Evolutionary conservation across 2,113 vertebrate genomes (phyloP), one percentile per base, ranked within the genome.

Genomic region (Chaenocephalus aceratus): DNA sequence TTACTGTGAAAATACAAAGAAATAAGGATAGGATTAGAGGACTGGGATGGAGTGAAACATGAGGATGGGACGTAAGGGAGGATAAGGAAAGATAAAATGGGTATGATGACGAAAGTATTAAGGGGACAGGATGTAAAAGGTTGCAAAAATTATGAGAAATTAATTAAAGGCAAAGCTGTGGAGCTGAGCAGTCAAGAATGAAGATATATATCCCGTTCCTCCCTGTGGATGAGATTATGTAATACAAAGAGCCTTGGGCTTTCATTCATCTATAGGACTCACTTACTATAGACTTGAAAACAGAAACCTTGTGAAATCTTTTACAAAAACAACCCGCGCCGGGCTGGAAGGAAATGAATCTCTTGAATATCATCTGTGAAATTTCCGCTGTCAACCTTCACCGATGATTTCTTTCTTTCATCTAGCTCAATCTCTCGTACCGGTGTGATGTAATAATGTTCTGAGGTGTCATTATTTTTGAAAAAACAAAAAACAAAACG

Each of bases 91-190:
- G 36, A 75, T 59, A 56, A 73, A 46, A 79, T 41, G 14, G 30
- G 21, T 44, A 67, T 26, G 16, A 72, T 7, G 58, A 66, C 10
- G 59, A 41, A 51, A 58, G 70, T 26, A 26, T 26, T 76, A 46
- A 6, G 23, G 3, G 23, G 62, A 16, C 60, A 67, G 62, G 61
- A 76, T 69, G 70, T 48, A 7, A 69, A 60, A 72, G 36, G 70
- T 41, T 72, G 71, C 56, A 77, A n/a, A 82, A 86, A 70, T 2
- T 6, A 54, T 57, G 60, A 67, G 72, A 59, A 56, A 80, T 67
- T 58, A 86, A 88, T 87, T 83, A 84, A 82, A 67, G 34, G 74
- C 71, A 45, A 69, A 60, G 60, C 44, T 26, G 18, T 44, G 14
- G 63, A 76, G 59, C 52, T 65, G 56, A 74, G 60, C 66, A 45